Evolutionary conservation across 2,797 vertebrate genomes (phyloP).

Genomic region (Cetoscarus ocellatus): DNA sequence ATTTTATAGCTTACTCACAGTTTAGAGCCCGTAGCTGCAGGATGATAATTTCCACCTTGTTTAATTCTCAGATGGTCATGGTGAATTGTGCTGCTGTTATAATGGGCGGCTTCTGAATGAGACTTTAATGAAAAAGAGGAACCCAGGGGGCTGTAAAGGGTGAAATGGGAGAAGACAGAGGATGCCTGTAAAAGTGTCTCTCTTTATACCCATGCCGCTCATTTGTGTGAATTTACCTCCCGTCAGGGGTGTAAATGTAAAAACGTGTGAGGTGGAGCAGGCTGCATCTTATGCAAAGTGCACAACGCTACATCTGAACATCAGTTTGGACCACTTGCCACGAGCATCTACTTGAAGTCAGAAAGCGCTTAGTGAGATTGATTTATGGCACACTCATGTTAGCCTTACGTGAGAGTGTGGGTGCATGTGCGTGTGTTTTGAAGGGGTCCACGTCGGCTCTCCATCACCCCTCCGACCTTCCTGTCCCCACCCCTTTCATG

Average conservation of each 20-base stretch:
- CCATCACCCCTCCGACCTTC: conserved; percentile 49
- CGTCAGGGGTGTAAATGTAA: conserved; percentile 42
- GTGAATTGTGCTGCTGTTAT: conserved; percentile 51
- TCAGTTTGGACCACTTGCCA: conserved; percentile 28
- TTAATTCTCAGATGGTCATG: conserved; percentile 46
- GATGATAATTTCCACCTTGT: conserved; percentile 45
- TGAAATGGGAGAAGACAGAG: conserved; percentile 61
- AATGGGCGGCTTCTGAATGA: conserved; percentile 55
- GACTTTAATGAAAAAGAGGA: conserved; percentile 67
- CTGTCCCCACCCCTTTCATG: conserved; percentile 62
- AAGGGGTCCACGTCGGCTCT: conserved; percentile 34
- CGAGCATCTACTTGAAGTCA: conserved; percentile 22
- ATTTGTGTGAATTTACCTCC: conserved; percentile 47
- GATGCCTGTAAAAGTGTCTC: conserved; percentile 61
- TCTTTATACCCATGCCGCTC: conserved; percentile 35
- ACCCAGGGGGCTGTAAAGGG: conserved; percentile 54
- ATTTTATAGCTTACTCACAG: conserved; percentile 26
- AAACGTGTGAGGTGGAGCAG: conserved; percentile 13
- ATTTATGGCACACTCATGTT: conserved; percentile 63
- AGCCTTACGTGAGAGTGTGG: conserved; percentile 42
- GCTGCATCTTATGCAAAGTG: conserved; percentile 9
- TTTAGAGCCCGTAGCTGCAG: conserved; percentile 24
- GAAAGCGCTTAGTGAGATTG: conserved; percentile 44
- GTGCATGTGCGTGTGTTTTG: conserved; percentile 43
- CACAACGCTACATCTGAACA: conserved; percentile 28